These are phyloP conservation scores for Cephus sareptanus DNA, from an alignment of 2,888 invertebrate species.

Conservation along the genomic window DNA sequence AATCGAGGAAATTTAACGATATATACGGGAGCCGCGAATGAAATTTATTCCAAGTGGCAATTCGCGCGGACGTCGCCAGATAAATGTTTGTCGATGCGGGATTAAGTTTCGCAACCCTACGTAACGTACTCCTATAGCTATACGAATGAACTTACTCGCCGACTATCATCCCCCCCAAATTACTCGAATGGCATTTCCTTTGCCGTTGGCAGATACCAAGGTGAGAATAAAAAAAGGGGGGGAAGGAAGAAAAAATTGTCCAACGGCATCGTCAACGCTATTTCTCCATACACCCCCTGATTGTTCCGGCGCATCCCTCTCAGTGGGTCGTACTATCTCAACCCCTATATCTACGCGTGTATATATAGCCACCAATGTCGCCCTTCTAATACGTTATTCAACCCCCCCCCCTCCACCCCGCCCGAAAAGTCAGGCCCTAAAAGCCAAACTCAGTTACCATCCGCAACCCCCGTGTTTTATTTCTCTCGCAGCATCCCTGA, in stretches of 20 bases:
- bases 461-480: slow-evolving; percentile 24
- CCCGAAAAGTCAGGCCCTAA: slow-evolving; percentile 38
- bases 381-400: slow-evolving; percentile 53
- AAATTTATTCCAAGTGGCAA: slow-evolving; percentile 32
- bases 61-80: slow-evolving; percentile 1
- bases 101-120: background rate
- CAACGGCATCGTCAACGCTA: background rate
- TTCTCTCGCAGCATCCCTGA: slow-evolving; percentile 1
- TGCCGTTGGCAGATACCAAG: too few relatives aligned
- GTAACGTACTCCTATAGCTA: background rate
- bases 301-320: too few relatives aligned
- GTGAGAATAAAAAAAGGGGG: background rate
- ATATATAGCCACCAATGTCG: slow-evolving; percentile 22
- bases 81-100: slow-evolving; percentile 3
- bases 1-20: slow-evolving; percentile 24
- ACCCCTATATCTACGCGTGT: too few relatives aligned
- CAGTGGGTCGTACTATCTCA: too few relatives aligned
- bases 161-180: too few relatives aligned
- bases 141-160: too few relatives aligned
- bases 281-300: too few relatives aligned
- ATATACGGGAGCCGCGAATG: slow-evolving; percentile 11
- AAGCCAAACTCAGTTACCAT: slow-evolving; percentile 48
- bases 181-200: too few relatives aligned
- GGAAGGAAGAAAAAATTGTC: background rate
- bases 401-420: background rate